Evolutionary conservation across 23 tunicate genomes (phyloP).

Genomic region (Phallusia fumigata): DNA sequence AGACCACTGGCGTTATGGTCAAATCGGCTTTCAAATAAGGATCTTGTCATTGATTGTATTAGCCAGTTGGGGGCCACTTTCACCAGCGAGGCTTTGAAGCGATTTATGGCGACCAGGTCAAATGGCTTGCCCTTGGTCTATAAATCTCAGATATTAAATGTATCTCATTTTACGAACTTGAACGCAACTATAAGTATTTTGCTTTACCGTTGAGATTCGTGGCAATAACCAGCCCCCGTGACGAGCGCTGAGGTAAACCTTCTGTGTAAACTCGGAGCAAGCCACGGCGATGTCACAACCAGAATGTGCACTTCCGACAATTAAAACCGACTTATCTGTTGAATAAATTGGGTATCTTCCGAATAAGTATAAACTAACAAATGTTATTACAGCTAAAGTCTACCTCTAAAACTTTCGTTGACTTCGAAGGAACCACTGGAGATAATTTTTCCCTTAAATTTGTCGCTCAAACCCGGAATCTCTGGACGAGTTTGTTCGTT

Average conservation of each 20-base stretch:
- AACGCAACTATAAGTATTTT: background rate
- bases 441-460: constrained; percentile 37
- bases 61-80: constrained; percentile 23
- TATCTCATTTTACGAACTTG: background rate
- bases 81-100: constrained; percentile 8
- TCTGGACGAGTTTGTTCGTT: constrained; percentile 24
- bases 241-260: constrained; percentile 40
- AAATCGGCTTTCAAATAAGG: background rate
- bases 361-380: background rate
- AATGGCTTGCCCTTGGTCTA: constrained; percentile 29
- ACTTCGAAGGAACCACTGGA: constrained; percentile 39
- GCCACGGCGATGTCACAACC: constrained; percentile 58
- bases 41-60: background rate
- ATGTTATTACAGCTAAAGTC: background rate
- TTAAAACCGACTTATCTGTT: constrained; percentile 59
- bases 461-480: constrained; percentile 42
- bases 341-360: background rate
- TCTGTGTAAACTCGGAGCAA: constrained; percentile 15
- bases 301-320: constrained; percentile 52
- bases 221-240: constrained; percentile 62
- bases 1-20: constrained; percentile 38
- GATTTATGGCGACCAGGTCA: constrained; percentile 9
- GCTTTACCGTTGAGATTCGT: constrained; percentile 37
- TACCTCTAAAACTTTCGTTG: constrained; percentile 47
- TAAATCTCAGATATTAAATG: background rate